Base-by-base conservation (phyloP, 2,113 vertebrate genomes). In the Chamaetylas fuelleborni region DNA sequence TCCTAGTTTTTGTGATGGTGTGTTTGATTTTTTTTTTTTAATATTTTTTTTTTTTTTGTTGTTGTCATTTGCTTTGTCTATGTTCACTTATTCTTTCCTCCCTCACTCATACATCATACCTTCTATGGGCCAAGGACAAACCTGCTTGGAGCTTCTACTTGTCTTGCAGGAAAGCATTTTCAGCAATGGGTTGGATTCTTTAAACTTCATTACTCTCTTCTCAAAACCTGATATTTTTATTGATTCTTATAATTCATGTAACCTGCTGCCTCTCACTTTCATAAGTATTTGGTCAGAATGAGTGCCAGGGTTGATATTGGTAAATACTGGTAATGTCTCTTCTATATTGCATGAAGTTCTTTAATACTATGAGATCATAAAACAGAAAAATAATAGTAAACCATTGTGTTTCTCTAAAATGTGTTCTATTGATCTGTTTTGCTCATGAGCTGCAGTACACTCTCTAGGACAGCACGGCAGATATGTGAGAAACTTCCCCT, bases 51-150 rank as follows among this genome's bases (percentile, higher is more conserved):
- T 29, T 47, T 13, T 66, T 80, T 66, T 26, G 11, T 50, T 47
- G 6, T 77, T 87, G 4, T 28, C 10, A 14, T 71, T 91, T 76
- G 19, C 12, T 86, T 77, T 90, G 8, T 85, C n/a, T 1, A 0
- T 40, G 33, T 92, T 38, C 2, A 4, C 25, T 38, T 85, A 20
- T 40, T 79, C 48, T 87, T 89, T 70, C 8, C 33, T 79, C 11
- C 25, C 11, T 84, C 4, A 14, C 17, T 42, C 33, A 45, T 51
- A n/a, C 8, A 24, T 70, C 0, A 0, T 36, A 48, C 16, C 12
- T 69, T 10, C 28, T 50, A 5, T 65, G 18, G 33, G 29, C n/a
- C 54, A 34, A 72, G 53, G 45, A 48, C 14, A 51, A 48, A 48
- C 28, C 16, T 38, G 17, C 42, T 19, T 66, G 36, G 45, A 53